Percentiles rank a stretch among this genome's conserved stretches.
Conservation (phyloP, 2,888 invertebrate genomes). For the Microctonus hyperodae region DNA sequence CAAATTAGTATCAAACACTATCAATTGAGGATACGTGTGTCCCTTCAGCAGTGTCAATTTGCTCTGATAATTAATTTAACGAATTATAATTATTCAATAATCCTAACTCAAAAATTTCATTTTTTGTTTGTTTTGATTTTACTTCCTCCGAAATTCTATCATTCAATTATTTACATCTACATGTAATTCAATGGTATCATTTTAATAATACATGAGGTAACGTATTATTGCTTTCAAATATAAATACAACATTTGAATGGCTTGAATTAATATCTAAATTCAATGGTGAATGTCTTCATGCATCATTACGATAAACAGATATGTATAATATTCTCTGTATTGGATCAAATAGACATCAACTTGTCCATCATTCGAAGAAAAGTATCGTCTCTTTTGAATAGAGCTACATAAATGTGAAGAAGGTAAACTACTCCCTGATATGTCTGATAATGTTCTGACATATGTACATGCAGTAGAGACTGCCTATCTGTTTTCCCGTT, state of each 20-base stretch:
- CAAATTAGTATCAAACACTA: background rate
- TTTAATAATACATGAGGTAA: too few relatives aligned
- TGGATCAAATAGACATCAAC: conserved; percentile 36
- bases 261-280: too few relatives aligned
- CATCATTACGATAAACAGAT: background rate
- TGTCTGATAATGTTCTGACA: too few relatives aligned
- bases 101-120: background rate
- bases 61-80: background rate
- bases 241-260: too few relatives aligned
- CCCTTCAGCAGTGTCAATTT: background rate
- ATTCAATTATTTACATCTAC: background rate
- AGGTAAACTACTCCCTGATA: too few relatives aligned
- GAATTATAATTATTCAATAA: background rate
- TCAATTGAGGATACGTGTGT: background rate
- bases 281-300: too few relatives aligned
- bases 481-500: background rate
- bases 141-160: background rate
- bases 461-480: background rate
- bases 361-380: conserved; percentile 49
- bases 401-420: conserved; percentile 38
- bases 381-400: conserved; percentile 43
- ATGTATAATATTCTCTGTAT: background rate
- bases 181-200: too few relatives aligned
- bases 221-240: too few relatives aligned
- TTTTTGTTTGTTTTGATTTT: background rate